Conservation (phyloP, 2,888 invertebrate genomes). For the Minunthozetes semirufus region DNA sequence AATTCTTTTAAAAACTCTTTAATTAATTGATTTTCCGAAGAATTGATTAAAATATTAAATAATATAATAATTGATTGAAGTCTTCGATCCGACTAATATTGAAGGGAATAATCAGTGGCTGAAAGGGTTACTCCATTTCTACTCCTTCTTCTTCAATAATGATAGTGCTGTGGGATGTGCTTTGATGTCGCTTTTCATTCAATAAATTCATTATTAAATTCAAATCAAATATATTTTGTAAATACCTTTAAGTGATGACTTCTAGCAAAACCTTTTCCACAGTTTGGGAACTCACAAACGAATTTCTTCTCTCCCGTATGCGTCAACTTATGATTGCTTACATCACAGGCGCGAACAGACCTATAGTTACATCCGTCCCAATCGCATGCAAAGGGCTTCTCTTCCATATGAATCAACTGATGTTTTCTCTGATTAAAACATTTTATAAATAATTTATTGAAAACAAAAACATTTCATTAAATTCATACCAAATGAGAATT, state of each 20-base stretch:
- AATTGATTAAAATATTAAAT: too few relatives aligned
- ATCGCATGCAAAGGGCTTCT: conserved; percentile 33
- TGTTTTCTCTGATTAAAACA: conserved; percentile 13
- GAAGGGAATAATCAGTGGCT: neutral
- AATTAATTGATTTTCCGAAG: too few relatives aligned
- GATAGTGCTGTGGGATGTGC: neutral
- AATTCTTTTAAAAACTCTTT: too few relatives aligned
- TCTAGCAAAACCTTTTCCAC: conserved; percentile 21
- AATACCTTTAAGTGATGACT: conserved; percentile 18
- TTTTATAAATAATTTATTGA: too few relatives aligned
- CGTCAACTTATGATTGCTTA: conserved; percentile 24
- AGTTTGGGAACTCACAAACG: conserved; percentile 10
- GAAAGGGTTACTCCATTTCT: neutral
- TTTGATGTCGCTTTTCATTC: neutral
- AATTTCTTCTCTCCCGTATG: conserved; percentile 32
- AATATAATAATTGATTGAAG: too few relatives aligned
- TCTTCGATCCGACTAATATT: too few relatives aligned
- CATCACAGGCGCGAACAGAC: conserved; percentile 24
- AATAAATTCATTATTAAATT: neutral
- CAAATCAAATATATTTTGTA: neutral
- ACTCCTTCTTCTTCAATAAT: neutral
- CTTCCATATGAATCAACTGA: conserved; percentile 31
- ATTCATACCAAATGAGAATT: conserved; percentile 26
- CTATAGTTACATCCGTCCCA: conserved; percentile 32
- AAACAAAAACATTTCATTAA: neutral